Percentiles rank a stretch among this genome's conserved stretches.
phyloP scores from a whole-genome alignment of 2,797 vertebrate species.

The Mormyrops boulengeri region DNA sequence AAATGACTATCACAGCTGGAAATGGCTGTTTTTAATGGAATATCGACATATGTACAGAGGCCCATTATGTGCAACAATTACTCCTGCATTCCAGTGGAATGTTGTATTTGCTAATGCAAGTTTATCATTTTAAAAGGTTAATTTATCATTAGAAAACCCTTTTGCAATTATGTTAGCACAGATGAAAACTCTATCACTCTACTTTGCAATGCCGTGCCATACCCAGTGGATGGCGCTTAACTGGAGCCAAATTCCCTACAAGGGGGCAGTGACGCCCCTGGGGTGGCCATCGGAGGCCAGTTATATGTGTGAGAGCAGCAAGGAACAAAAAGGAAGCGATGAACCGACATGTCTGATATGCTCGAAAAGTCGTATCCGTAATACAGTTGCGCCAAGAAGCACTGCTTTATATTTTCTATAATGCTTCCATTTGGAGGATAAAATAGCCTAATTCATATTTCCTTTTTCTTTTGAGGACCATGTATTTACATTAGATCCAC shows the following conservation, averaged over 20 bases:
- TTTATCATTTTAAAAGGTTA: background rate
- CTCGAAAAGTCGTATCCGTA: too few relatives aligned
- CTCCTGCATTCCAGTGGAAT: background rate
- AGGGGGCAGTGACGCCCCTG: too few relatives aligned
- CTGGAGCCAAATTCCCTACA: too few relatives aligned
- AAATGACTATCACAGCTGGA: background rate
- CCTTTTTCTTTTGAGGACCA: background rate
- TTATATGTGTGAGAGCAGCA: too few relatives aligned
- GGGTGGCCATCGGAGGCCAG: too few relatives aligned
- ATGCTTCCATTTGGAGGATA: background rate
- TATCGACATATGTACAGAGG: background rate
- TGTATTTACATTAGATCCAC: background rate
- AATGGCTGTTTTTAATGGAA: background rate
- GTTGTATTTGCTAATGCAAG: background rate
- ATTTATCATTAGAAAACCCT: background rate
- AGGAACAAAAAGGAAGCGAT: too few relatives aligned
- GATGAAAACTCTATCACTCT: too few relatives aligned
- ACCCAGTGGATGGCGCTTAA: too few relatives aligned
- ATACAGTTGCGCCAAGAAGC: too few relatives aligned
- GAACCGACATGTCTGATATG: too few relatives aligned
- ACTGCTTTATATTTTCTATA: background rate
- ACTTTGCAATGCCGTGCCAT: too few relatives aligned
- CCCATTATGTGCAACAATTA: background rate
- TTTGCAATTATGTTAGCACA: background rate
- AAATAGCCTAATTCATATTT: background rate